A percentile compares a stretch with the other conserved stretches of the same genome.
These are phyloP conservation scores for Halictus rubicundus DNA, from an alignment of 1,140 invertebrate species.

Conservation along the genomic window DNA sequence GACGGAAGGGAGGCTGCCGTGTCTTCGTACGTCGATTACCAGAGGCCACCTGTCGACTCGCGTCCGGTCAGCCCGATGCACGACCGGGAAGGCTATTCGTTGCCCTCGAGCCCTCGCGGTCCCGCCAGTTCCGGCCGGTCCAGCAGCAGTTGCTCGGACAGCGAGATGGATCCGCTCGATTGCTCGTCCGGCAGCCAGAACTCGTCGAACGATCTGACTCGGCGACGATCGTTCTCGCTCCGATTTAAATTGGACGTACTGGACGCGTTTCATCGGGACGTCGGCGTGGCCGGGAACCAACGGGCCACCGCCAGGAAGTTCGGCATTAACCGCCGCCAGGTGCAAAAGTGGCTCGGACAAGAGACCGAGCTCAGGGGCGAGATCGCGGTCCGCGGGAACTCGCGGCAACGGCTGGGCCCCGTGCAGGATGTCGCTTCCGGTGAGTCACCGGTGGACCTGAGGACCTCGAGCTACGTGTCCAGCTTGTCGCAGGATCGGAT, in stretches of 20 bases:
- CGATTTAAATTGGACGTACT: conserved; percentile 81
- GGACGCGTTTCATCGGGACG: conserved; percentile 80
- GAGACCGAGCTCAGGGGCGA: conserved; percentile 80
- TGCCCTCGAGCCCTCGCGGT: conserved; percentile 69
- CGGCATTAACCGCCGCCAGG: conserved; percentile 83
- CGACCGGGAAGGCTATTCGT: conserved; percentile 62
- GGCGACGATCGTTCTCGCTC: conserved; percentile 80
- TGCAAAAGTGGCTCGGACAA: conserved; percentile 84
- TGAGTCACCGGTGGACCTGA: conserved; percentile 80
- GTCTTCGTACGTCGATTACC: conserved; percentile 51
- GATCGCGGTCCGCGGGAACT: conserved; percentile 70
- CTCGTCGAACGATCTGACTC: conserved; percentile 64
- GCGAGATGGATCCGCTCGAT: conserved; percentile 70
- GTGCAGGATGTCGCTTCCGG: conserved; percentile 66
- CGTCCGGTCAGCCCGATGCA: conserved; percentile 34
- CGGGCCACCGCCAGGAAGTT: conserved; percentile 84
- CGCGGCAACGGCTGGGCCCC: conserved; percentile 74
- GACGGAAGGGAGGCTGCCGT: conserved; percentile 20
- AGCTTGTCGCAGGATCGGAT: conserved; percentile 32
- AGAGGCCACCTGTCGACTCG: conserved; percentile 58
- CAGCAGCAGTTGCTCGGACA: conserved; percentile 72
- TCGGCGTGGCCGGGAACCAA: conserved; percentile 82
- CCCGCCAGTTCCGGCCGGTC: conserved; percentile 66
- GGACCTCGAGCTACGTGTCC: conserved; percentile 57
- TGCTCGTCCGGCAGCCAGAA: conserved; percentile 46